Percentiles rank a stretch among this genome's conserved stretches.
These are phyloP conservation scores for Numida meleagris DNA, from an alignment of 2,113 vertebrate genomes.

Conservation along the genomic window DNA sequence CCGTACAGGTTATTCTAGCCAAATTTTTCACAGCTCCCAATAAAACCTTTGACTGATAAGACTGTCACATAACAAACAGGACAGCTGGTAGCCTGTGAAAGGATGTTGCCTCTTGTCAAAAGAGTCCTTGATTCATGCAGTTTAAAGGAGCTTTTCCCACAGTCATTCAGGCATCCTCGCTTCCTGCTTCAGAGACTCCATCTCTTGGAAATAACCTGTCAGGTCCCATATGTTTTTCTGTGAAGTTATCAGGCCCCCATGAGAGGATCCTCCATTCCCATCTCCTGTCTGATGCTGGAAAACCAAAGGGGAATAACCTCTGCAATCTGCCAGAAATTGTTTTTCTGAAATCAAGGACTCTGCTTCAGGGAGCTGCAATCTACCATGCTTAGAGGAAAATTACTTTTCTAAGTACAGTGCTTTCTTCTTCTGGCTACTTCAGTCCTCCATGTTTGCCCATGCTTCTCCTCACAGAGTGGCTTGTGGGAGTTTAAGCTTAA, in stretches of 20 bases:
- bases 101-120: constrained; percentile 45
- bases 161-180: constrained; percentile 54
- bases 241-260: constrained; percentile 68
- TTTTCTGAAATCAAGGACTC: constrained; percentile 77
- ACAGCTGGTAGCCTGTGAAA: constrained; percentile 45
- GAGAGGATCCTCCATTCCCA: constrained; percentile 66
- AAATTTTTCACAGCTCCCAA: not conserved
- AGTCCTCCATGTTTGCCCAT: constrained; percentile 29
- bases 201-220: constrained; percentile 79
- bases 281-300: constrained; percentile 72
- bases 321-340: constrained; percentile 81
- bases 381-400: constrained; percentile 77
- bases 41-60: constrained; percentile 12
- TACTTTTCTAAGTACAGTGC: constrained; percentile 73
- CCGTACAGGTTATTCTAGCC: not conserved
- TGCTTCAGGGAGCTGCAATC: constrained; percentile 74
- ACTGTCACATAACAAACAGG: constrained; percentile 24
- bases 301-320: constrained; percentile 78
- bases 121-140: constrained; percentile 29
- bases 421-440: constrained; percentile 65
- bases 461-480: not conserved
- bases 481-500: constrained; percentile 40
- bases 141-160: constrained; percentile 45
- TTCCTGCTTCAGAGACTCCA: constrained; percentile 72
- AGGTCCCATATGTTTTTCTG: constrained; percentile 78